A percentile compares a stretch with the other conserved stretches of the same genome.
Conservation (phyloP, 2,113 vertebrate species). For the Ailuropoda melanoleuca region DNA sequence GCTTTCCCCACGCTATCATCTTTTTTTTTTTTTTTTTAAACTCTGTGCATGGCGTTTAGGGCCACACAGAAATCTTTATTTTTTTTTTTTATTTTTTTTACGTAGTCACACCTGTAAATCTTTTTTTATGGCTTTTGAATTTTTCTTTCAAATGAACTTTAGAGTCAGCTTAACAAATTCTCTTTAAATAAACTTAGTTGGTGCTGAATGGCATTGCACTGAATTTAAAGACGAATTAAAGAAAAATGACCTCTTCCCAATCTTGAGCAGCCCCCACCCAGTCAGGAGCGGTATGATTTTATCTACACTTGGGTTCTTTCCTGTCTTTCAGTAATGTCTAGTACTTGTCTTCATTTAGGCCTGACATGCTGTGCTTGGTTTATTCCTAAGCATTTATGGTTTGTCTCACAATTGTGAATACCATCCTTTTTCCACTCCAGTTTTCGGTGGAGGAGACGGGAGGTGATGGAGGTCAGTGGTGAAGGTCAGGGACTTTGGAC, state of each 20-base stretch:
- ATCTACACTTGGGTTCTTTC: not conserved
- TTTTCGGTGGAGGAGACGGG: not conserved
- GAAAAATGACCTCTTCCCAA: not conserved
- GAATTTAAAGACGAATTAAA: not conserved
- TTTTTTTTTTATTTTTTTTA: not conserved
- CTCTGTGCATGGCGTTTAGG: not conserved
- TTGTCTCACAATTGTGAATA: not conserved
- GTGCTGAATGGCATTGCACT: not conserved
- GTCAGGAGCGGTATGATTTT: not conserved
- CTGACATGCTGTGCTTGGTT: not conserved
- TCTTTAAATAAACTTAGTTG: constrained; percentile 25
- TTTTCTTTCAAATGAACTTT: constrained; percentile 38
- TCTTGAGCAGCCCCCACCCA: not conserved
- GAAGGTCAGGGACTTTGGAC: not conserved
- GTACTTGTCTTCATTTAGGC: not conserved
- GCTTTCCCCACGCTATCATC: not conserved
- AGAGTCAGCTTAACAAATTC: not conserved
- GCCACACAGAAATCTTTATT: not conserved
- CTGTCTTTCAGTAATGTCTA: not conserved
- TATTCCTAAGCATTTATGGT: not conserved
- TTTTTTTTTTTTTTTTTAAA: not conserved
- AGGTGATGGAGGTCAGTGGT: not conserved
- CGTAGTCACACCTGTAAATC: not conserved
- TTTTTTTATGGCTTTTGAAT: not conserved
- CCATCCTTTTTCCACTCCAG: not conserved